phyloP scores from a whole-genome alignment of 2,888 invertebrate genomes.

The Apotomis capreana region DNA sequence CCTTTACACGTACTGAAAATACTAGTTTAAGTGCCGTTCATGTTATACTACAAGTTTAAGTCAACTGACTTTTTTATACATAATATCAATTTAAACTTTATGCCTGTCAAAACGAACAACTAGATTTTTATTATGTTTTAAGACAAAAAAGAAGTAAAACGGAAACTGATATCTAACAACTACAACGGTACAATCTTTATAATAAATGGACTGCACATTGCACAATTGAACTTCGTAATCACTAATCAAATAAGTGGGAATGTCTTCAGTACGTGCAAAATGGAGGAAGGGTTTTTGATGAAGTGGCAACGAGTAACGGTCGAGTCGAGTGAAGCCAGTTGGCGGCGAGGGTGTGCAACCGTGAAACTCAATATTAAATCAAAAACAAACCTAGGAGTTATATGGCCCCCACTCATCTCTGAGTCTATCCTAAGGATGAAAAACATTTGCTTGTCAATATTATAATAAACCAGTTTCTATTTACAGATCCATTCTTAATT shows the following conservation, averaged over 20 bases:
- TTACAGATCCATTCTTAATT: background rate
- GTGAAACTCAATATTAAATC: slow-evolving; percentile 78
- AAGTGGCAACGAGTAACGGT: slow-evolving; percentile 27
- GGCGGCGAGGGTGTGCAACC: slow-evolving; percentile 67
- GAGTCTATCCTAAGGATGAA: slow-evolving; percentile 85
- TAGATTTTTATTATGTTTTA: too few relatives aligned
- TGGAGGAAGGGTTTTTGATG: slow-evolving; percentile 17
- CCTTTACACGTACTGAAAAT: slow-evolving; percentile 33
- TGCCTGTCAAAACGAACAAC: too few relatives aligned
- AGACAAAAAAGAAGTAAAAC: too few relatives aligned
- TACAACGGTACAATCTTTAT: background rate
- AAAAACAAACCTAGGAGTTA: slow-evolving; percentile 87
- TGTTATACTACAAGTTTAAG: background rate
- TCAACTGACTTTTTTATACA: background rate
- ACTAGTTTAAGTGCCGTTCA: background rate
- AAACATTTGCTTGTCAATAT: slow-evolving; percentile 52
- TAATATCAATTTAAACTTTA: background rate
- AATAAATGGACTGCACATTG: background rate
- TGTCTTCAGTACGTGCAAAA: slow-evolving; percentile 36
- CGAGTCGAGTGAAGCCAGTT: slow-evolving; percentile 41
- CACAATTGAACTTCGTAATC: background rate
- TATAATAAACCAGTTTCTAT: slow-evolving; percentile 10
- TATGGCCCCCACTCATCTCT: slow-evolving; percentile 87
- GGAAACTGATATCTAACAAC: too few relatives aligned
- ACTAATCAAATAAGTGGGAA: background rate